phyloP scores from a whole-genome alignment of 2,888 invertebrate species.

The Agrilus cyanescens region DNA sequence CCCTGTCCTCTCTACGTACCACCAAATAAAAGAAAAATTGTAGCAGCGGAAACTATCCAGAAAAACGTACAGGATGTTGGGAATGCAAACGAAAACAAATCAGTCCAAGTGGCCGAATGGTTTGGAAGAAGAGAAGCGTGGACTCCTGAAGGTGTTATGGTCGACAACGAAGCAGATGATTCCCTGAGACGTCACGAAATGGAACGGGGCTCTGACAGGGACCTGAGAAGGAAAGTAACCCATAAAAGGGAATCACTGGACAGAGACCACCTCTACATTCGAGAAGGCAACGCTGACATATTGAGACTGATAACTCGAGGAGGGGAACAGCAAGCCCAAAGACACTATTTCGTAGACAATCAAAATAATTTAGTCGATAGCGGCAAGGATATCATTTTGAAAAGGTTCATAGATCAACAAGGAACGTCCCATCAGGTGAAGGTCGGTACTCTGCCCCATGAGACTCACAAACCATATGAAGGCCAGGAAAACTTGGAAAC shows the following conservation, averaged over 20 bases:
- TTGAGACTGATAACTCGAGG: slow-evolving; percentile 66
- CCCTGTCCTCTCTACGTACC: slow-evolving; percentile 75
- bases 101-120: slow-evolving; percentile 67
- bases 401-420: slow-evolving; percentile 75
- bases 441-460: slow-evolving; percentile 27
- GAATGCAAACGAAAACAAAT: slow-evolving; percentile 43
- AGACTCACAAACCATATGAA: slow-evolving; percentile 27
- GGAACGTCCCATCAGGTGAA: slow-evolving; percentile 19
- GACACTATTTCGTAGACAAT: slow-evolving; percentile 39
- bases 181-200: slow-evolving; percentile 66
- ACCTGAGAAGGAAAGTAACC: slow-evolving; percentile 20
- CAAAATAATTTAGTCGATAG: slow-evolving; percentile 45
- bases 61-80: slow-evolving; percentile 61
- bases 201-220: slow-evolving; percentile 61
- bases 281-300: slow-evolving; percentile 78
- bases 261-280: slow-evolving; percentile 65
- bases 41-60: slow-evolving; percentile 63
- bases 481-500: slow-evolving; percentile 55
- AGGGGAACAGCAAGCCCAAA: slow-evolving; percentile 41
- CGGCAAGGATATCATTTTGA: slow-evolving; percentile 75
- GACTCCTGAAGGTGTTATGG: slow-evolving; percentile 57
- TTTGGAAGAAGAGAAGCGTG: slow-evolving; percentile 70
- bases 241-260: slow-evolving; percentile 28
- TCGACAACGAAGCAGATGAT: slow-evolving; percentile 54
- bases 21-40: slow-evolving; percentile 62